Evolutionary conservation across 2,113 vertebrate genomes (phyloP).

Genomic region (Hippotragus niger): DNA sequence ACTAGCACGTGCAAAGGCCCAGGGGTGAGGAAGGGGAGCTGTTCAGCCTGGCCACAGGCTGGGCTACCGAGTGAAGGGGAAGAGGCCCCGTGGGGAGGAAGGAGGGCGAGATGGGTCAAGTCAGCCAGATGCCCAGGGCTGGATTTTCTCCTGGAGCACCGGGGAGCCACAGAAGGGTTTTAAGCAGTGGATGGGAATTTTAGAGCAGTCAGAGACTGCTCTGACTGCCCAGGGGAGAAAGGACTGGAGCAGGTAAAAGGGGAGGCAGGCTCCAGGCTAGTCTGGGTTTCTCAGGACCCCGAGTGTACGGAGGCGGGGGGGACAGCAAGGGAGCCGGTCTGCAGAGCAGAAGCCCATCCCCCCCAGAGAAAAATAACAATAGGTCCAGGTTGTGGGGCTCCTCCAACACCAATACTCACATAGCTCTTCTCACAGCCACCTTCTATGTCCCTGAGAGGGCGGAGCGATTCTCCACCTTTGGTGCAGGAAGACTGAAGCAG

Average conservation of each 20-base stretch:
- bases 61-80: neutral
- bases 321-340: neutral
- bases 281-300: neutral
- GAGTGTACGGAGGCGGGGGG: rapidly evolving
- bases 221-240: neutral
- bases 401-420: neutral
- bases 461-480: neutral
- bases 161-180: neutral
- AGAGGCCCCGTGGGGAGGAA: neutral
- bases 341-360: neutral
- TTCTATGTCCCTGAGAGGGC: neutral
- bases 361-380: neutral
- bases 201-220: neutral
- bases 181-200: neutral
- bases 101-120: neutral
- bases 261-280: conserved; percentile 68
- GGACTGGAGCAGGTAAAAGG: neutral
- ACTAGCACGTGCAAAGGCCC: neutral
- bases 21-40: neutral
- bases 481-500: neutral
- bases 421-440: neutral
- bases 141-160: neutral
- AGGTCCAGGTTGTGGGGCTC: neutral
- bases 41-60: neutral
- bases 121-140: neutral